phyloP scores from a whole-genome alignment of 2,797 vertebrate species.

The Brotula barbata region DNA sequence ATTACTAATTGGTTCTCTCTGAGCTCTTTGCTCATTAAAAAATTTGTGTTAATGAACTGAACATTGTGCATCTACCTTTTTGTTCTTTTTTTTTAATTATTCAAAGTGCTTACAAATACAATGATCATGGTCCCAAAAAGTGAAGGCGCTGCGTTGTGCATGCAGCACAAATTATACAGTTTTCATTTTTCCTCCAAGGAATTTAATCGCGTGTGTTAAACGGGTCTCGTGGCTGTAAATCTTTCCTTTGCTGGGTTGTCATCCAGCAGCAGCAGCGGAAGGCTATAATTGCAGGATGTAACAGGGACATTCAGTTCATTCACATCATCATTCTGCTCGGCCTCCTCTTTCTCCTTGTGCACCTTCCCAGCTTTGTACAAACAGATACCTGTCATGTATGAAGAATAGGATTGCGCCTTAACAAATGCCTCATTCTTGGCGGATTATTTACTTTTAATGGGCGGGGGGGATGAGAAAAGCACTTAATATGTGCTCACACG shows the following conservation, averaged over 20 bases:
- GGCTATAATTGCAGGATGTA: conserved; percentile 8
- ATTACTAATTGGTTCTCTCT: conserved; percentile 70
- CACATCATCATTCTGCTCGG: conserved; percentile 61
- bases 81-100: conserved; percentile 50
- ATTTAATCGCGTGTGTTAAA: conserved; percentile 4
- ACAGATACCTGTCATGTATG: conserved; percentile 78
- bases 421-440: conserved; percentile 71
- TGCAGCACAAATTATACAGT: not conserved
- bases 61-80: conserved; percentile 54
- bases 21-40: conserved; percentile 68
- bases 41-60: conserved; percentile 77
- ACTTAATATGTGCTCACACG: conserved; percentile 81
- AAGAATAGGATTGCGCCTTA: conserved; percentile 70
- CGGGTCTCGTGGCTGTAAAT: not conserved
- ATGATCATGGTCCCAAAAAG: not conserved
- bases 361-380: conserved; percentile 55
- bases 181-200: not conserved
- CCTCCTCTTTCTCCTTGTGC: conserved; percentile 41
- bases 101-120: conserved; percentile 21
- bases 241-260: no score
- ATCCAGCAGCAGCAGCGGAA: not conserved
- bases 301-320: conserved; percentile 10
- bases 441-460: conserved; percentile 84
- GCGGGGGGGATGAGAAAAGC: conserved; percentile 68
- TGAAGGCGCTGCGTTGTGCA: not conserved